Base-by-base conservation (phyloP, 2,113 vertebrate genomes). In the Prochilodus magdalenae region DNA sequence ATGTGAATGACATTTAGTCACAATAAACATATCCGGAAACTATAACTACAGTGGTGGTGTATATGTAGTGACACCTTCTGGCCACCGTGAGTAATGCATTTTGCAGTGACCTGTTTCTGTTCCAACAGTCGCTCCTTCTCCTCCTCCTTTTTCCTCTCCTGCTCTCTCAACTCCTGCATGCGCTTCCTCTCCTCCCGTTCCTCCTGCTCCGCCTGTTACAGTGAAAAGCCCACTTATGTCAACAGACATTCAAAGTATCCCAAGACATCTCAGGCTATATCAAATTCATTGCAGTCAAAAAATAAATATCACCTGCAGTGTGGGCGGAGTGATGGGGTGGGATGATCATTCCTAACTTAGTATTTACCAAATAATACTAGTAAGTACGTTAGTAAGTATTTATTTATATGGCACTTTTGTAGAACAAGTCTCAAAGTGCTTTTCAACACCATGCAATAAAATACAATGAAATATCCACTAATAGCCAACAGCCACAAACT, bases 121-220 rank as follows among this genome's bases (percentile, higher is more conserved):
- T 99, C 97, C 76, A 94, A 93, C 8, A 93, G 87, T 0, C 96
- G 93, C 26, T 95, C 91, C 12, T 89, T 93, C 86, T 98, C 96
- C 0, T 99, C 97, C 7, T 96, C 96, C 84, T 96, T 96, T 18
- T 90, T 86, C 87, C 93, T 93, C 77, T 98, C 97, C 66, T 97
- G 95, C 11, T 99, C 98, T 79, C 95, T 87, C 33, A 96, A 94
- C 22, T 95, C 93, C 87, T 99, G 97, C 0, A 96, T 91, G 22
- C 93, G 96, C 89, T 88, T 96, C 81, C 97, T 91, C 79, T 99
- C 98, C 87, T 98, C 97, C 12, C 97, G 90, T 83, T 99, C 98
- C 66, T 96, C 97, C 90, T 95, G 89, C 87, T 99, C 97, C 5
- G 95, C 96, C 98, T 99, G 82, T n/a, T 66, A 66, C 12, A 47